These are phyloP conservation scores for Drosophila micromelanica DNA, from an alignment of 1,140 invertebrate species.

Conservation along the genomic window DNA sequence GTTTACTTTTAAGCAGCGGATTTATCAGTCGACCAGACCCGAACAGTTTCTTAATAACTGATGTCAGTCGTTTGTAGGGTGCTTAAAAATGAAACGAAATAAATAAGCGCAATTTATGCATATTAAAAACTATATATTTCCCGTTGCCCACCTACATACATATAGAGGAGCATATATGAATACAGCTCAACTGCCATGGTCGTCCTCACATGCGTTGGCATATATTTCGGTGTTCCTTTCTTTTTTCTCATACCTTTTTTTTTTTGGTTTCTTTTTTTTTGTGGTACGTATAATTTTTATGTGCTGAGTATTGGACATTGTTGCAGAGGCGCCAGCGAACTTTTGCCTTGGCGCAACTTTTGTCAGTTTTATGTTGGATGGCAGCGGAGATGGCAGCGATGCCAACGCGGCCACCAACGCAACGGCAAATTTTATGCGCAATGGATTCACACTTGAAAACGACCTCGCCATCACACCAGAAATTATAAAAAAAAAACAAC, in stretches of 20 bases:
- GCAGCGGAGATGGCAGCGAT: conserved; percentile 32
- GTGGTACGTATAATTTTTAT: conserved; percentile 47
- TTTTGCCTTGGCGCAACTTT: conserved; percentile 48
- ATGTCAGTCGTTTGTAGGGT: conserved; percentile 1
- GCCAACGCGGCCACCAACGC: conserved; percentile 41
- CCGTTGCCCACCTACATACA: conserved; percentile 22
- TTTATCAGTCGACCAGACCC: neutral
- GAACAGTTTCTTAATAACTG: neutral
- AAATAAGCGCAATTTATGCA: conserved; percentile 64
- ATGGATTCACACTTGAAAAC: conserved; percentile 53
- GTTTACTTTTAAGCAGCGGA: conserved; percentile 5
- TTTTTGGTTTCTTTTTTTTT: conserved; percentile 29
- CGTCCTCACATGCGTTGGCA: conserved; percentile 30
- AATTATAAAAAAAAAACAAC: no score
- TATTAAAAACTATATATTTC: conserved; percentile 67
- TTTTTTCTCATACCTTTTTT: conserved; percentile 11
- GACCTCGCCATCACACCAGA: neutral
- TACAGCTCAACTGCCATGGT: conserved; percentile 4
- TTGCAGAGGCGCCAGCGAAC: conserved; percentile 32
- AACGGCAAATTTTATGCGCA: conserved; percentile 68
- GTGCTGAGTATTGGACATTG: conserved; percentile 45
- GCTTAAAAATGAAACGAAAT: conserved; percentile 44
- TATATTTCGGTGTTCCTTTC: conserved; percentile 38
- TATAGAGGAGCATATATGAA: conserved; percentile 10
- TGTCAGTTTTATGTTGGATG: conserved; percentile 47